Percentiles rank a stretch among this genome's conserved stretches.
These are phyloP conservation scores for Balaeniceps rex DNA, from an alignment of 2,113 vertebrate genomes.

Conservation along the genomic window DNA sequence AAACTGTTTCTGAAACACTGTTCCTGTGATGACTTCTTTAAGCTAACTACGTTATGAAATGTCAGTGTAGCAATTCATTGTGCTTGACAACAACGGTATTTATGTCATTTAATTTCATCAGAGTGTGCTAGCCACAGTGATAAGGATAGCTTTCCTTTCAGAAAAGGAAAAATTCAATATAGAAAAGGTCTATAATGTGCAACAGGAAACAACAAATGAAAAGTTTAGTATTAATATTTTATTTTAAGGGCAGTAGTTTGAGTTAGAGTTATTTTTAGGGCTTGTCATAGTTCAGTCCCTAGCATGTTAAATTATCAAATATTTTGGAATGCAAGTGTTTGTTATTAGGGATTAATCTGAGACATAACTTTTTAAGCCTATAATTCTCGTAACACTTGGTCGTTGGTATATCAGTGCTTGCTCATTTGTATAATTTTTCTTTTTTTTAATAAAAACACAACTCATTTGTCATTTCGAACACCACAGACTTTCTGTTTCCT, in stretches of 20 bases:
- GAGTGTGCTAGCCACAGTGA: background rate
- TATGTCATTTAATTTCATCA: background rate
- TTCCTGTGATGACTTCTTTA: background rate
- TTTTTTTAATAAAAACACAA: background rate
- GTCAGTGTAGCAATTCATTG: background rate
- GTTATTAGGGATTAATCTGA: background rate
- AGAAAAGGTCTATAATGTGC: background rate
- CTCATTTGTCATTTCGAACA: background rate
- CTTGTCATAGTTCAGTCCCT: background rate
- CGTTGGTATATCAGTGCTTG: accelerated
- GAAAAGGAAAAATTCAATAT: background rate
- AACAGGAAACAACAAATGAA: background rate
- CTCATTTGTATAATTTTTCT: background rate
- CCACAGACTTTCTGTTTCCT: background rate
- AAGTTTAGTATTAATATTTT: background rate
- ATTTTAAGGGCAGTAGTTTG: background rate
- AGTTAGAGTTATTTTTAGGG: background rate
- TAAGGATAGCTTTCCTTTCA: background rate
- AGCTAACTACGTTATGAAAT: background rate
- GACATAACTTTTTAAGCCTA: background rate
- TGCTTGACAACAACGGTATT: background rate
- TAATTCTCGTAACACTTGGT: background rate
- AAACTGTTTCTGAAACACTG: background rate
- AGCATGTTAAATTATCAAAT: background rate
- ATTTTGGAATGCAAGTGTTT: background rate